These are phyloP conservation scores for Sminthurinus aureus DNA, from an alignment of 2,888 invertebrate genomes.

Conservation along the genomic window DNA sequence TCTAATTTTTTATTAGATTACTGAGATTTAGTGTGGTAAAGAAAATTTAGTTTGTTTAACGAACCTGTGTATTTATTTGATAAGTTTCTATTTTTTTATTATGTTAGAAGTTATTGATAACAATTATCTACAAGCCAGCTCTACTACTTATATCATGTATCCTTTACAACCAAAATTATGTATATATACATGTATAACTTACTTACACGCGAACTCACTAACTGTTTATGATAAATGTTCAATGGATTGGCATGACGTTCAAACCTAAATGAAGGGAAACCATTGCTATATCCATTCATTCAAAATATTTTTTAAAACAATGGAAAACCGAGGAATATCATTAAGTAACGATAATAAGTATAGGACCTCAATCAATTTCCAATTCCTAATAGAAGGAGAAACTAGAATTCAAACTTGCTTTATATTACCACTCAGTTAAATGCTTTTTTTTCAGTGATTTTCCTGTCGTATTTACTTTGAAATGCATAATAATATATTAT, in stretches of 20 bases:
- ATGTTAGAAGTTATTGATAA: background rate
- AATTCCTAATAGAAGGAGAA: background rate
- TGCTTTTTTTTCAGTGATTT: no score
- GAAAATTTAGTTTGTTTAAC: no score
- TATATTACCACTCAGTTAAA: background rate
- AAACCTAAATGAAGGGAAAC: no score
- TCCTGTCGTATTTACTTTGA: no score
- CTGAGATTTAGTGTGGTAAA: no score
- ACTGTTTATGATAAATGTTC: constrained; percentile 24
- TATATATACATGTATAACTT: background rate
- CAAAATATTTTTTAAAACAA: background rate
- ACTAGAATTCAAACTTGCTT: background rate
- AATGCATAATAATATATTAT: no score
- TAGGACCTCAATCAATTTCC: background rate
- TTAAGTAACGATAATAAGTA: background rate
- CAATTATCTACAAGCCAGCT: background rate
- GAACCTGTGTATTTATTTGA: background rate
- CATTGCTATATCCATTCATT: background rate
- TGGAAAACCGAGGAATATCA: background rate
- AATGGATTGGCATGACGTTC: background rate
- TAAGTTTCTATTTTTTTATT: background rate
- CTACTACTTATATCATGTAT: background rate
- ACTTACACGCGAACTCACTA: background rate
- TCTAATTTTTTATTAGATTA: no score
- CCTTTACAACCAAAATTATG: background rate